Base-by-base conservation (phyloP, 2,113 vertebrate genomes). In the Tetrax tetrax region DNA sequence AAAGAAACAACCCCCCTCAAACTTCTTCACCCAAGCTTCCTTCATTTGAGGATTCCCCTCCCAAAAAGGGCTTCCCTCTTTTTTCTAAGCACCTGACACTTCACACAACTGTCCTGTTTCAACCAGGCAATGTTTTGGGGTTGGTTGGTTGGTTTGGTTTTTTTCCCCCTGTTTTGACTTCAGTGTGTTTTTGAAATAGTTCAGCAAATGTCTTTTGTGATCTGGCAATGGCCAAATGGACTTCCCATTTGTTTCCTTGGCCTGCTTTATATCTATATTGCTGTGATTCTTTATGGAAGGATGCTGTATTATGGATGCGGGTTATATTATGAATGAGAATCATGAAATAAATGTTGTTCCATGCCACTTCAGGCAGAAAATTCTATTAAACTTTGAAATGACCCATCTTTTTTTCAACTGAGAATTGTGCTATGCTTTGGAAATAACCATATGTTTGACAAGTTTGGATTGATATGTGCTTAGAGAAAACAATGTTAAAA, bases 1-100 rank as follows among this genome's bases (percentile, higher is more conserved):
- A 65, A 27, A 23, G 53, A 76, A 33, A 0, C 12, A 61, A 3
- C 2, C 1, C 4, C 4, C 9, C 1, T 66, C 4, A 63, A 59
- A 75, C 6, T 61, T 70, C 7, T 69, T 71, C 27, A 6, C n/a
- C 20, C 1, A 4, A 9, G 14, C 77, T 59, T 82, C 21, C 13
- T 51, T 28, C 6, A 0, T 70, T 54, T 79, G 23, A 78, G 17
- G 3, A 68, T 35, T 56, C 7, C 28, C 1, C 12, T 6, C 23
- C 11, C 1, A 15, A 41, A 59, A 47, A 29, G 3, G 24, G 1
- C 9, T 41, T 57, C 4, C 3, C 2, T 7, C 12, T 28, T 51
- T 45, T 63, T 70, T 35, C 33, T 68, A 10, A 38, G 72, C 8
- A 75, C 22, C 19, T 54, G 10, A 72, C 56, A 19, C 8, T 84